These are phyloP conservation scores for Leptoclinus maculatus DNA, from an alignment of 2,797 vertebrate species.

Conservation along the genomic window DNA sequence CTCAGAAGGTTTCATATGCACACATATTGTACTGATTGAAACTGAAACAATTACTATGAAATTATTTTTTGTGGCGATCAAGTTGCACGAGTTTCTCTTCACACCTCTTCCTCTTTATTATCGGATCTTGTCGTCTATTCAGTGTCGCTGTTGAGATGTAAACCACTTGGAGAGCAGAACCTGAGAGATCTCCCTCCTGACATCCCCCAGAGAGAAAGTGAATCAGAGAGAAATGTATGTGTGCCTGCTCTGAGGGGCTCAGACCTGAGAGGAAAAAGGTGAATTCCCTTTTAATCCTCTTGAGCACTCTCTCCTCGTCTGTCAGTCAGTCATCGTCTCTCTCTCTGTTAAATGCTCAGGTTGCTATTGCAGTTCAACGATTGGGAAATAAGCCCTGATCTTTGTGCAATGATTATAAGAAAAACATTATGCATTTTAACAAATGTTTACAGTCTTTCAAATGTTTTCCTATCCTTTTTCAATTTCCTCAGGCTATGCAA, in stretches of 20 bases:
- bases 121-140: slow-evolving; percentile 18
- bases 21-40: neutral
- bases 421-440: neutral
- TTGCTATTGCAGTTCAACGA: neutral
- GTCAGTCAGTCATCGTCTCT: neutral
- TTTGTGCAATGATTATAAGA: neutral
- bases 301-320: neutral
- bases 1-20: slow-evolving; percentile 45
- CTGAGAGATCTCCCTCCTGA: slow-evolving; percentile 15
- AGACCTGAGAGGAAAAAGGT: slow-evolving; percentile 58
- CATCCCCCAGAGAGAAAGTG: slow-evolving; percentile 26
- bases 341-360: neutral
- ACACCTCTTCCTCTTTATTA: neutral
- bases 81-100: neutral
- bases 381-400: neutral
- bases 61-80: neutral
- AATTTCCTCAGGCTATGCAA: slow-evolving; percentile 49
- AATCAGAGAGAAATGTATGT: slow-evolving; percentile 30
- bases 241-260: slow-evolving; percentile 48
- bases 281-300: neutral
- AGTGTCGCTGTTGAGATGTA: slow-evolving; percentile 30
- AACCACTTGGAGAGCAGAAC: slow-evolving; percentile 23
- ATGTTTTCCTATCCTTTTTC: neutral
- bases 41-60: neutral
- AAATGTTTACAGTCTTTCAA: neutral